Conservation (phyloP, 2,797 vertebrate genomes). For the Amblyraja radiata region DNA sequence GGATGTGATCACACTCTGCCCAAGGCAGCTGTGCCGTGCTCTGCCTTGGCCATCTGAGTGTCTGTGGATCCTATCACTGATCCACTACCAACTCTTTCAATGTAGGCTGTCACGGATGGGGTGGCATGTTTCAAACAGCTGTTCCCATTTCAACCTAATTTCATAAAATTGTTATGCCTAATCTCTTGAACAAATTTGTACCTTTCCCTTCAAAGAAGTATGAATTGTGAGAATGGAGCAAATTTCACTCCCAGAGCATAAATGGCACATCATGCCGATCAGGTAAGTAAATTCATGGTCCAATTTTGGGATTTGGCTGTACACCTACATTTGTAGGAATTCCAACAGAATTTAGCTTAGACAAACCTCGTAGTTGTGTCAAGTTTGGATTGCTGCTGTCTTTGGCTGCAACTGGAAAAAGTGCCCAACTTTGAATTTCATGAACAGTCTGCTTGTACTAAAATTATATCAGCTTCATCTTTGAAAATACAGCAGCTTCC, state of each 20-base stretch:
- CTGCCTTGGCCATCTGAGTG: neutral
- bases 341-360: neutral
- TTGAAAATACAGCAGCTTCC: neutral
- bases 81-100: conserved; percentile 25
- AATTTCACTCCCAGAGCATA: neutral
- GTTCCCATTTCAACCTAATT: conserved; percentile 8
- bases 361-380: neutral
- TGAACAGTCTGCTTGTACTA: neutral
- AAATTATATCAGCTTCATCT: neutral
- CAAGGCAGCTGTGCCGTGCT: neutral
- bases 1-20: neutral
- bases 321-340: neutral
- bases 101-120: neutral
- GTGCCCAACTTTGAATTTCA: neutral
- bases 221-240: neutral
- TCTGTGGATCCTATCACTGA: neutral
- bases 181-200: conserved; percentile 15
- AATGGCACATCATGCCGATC: neutral
- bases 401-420: neutral
- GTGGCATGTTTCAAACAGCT: conserved; percentile 14
- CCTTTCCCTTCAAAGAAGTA: conserved; percentile 11
- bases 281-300: neutral
- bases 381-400: neutral
- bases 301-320: neutral
- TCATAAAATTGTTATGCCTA: conserved; percentile 14